These are phyloP conservation scores for Bubalus kerabau DNA, from an alignment of 2,113 vertebrate species.

Conservation along the genomic window DNA sequence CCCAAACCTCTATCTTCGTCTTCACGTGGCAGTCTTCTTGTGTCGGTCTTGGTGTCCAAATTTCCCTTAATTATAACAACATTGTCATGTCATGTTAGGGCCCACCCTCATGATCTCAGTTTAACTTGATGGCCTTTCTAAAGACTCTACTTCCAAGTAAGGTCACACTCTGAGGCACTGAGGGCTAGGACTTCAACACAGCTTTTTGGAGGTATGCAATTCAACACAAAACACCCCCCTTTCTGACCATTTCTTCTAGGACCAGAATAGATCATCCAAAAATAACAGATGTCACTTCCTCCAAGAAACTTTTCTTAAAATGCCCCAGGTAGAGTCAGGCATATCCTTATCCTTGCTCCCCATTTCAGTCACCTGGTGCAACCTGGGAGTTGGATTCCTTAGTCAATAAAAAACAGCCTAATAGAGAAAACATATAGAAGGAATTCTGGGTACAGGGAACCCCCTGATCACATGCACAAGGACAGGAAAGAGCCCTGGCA, in stretches of 20 bases:
- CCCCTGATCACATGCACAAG: neutral
- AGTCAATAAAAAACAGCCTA: neutral
- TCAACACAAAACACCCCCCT: neutral
- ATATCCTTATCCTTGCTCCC: neutral
- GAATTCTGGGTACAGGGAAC: neutral
- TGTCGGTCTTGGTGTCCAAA: neutral
- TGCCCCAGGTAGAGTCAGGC: neutral
- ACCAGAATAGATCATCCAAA: neutral
- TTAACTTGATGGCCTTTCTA: neutral
- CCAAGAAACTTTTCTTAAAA: neutral
- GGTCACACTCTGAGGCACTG: neutral
- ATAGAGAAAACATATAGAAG: neutral
- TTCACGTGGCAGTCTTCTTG: fast-evolving
- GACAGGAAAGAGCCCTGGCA: neutral
- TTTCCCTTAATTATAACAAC: neutral
- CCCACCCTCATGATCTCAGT: neutral
- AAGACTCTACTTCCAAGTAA: neutral
- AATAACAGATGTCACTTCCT: neutral
- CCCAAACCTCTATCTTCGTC: neutral
- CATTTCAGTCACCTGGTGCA: neutral
- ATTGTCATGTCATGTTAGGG: neutral
- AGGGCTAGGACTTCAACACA: neutral
- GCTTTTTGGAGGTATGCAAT: neutral
- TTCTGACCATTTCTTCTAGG: neutral
- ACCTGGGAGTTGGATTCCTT: neutral